These are phyloP conservation scores for Eilema caniola DNA, from an alignment of 2,888 invertebrate species.

Conservation along the genomic window DNA sequence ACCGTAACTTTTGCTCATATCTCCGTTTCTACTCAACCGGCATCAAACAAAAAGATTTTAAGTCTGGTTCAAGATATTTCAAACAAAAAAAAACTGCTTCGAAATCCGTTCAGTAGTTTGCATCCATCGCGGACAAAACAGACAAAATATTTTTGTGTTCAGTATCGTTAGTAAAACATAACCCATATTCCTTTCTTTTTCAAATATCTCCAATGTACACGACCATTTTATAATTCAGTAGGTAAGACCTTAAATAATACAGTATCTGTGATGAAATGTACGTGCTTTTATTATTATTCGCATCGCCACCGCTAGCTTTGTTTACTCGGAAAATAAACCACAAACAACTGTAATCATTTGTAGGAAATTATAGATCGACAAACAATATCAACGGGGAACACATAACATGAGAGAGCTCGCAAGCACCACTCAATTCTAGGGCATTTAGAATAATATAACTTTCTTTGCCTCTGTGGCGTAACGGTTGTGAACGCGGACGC, in stretches of 20 bases:
- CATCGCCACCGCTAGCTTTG: constrained; percentile 22
- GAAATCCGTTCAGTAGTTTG: too few species aligned
- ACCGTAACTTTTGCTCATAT: too few species aligned
- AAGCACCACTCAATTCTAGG: not conserved
- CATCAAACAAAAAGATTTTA: too few species aligned
- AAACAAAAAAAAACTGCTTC: too few species aligned
- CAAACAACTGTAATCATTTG: constrained; percentile 13
- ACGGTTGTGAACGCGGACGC: too few species aligned
- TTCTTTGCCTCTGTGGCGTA: too few species aligned
- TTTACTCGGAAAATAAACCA: constrained; percentile 17
- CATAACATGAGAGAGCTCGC: not conserved
- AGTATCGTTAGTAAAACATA: too few species aligned
- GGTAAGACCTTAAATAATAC: not conserved
- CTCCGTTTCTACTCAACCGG: too few species aligned
- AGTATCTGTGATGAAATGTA: constrained; percentile 30
- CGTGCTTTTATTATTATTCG: constrained; percentile 22
- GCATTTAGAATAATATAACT: not conserved
- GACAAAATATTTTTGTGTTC: not conserved
- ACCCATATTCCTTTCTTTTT: too few species aligned
- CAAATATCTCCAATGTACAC: too few species aligned
- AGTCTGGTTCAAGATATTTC: too few species aligned
- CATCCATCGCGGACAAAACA: too few species aligned
- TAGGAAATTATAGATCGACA: constrained; percentile 16
- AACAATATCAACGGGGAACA: constrained; percentile 3
- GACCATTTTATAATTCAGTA: constrained; percentile 18